phyloP scores from a whole-genome alignment of 1,140 invertebrate species.

The Formica exsecta region DNA sequence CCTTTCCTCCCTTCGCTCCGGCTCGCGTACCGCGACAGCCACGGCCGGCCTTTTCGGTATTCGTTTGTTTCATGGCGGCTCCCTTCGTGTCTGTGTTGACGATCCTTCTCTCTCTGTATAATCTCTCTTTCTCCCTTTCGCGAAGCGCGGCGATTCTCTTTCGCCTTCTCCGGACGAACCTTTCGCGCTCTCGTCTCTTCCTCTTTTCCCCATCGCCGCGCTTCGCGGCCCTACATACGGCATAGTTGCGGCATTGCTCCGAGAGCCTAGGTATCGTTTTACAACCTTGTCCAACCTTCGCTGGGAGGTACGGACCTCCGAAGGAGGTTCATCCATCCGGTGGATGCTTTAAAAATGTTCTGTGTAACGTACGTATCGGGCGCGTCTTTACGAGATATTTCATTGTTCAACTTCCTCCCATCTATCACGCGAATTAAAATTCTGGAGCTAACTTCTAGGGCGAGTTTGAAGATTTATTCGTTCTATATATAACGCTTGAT shows the following conservation, averaged over 20 bases:
- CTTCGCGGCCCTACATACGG: slow-evolving; percentile 72
- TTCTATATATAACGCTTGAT: background rate
- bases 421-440: background rate
- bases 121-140: slow-evolving; percentile 45
- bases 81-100: slow-evolving; percentile 73
- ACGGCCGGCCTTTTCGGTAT: slow-evolving; percentile 83
- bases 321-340: slow-evolving; percentile 48
- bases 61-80: slow-evolving; percentile 85
- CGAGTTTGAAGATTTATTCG: background rate
- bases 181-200: slow-evolving; percentile 46
- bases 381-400: background rate
- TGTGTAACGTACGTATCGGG: background rate
- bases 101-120: slow-evolving; percentile 66
- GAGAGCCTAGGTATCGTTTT: slow-evolving; percentile 70
- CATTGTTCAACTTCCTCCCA: background rate
- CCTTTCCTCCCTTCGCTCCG: slow-evolving; percentile 57
- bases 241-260: slow-evolving; percentile 78
- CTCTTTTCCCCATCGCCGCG: slow-evolving; percentile 56
- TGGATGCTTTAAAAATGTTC: background rate
- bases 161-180: slow-evolving; percentile 37
- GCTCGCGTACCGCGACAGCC: slow-evolving; percentile 66
- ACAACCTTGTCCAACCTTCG: slow-evolving; percentile 73
- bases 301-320: slow-evolving; percentile 61
- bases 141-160: slow-evolving; percentile 23
- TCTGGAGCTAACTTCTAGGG: background rate